Base-by-base conservation (phyloP, 2,888 invertebrate species). In the Stenurella melanura region DNA sequence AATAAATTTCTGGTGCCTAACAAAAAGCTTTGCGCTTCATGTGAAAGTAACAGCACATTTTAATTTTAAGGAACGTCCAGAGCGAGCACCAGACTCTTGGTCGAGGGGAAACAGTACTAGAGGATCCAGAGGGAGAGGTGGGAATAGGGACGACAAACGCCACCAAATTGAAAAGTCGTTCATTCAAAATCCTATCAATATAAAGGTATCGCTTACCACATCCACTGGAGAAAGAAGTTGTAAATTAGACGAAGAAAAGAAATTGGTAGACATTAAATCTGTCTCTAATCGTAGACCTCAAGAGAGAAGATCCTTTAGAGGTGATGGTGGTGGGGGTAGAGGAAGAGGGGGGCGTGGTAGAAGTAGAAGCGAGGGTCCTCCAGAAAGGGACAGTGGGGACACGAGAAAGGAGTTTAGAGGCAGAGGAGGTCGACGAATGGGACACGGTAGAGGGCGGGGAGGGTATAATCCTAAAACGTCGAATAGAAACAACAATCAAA, bases 221-320 rank as follows among this genome's bases (percentile, higher is more conserved):
- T 81, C 83, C 42, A 85, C 86, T 18, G 87, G 87, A 10, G 78
- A 83, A 73, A 82, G 87, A 63, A 87, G 79, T 75, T 87, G 83
- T 75, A 79, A 75, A 11, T 42, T 87, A 21, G 85, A 86, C 66
- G 76, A 71, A n/a, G 76, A 71, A n/a, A 79, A 81, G 11, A 82
- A 71, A 73, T 71, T 77, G 57, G 38, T 75, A 67, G 81, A 83
- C 50, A 80, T 85, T 5, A 82, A 80, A 67, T 83, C 82, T 74
- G 73, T 83, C 12, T 26, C 21, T 26, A 83, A 84, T 71, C 63
- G 79, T 58, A 64, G 68, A 63, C 56, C 26, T 1, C 18, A 67
- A n/a, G 67, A 75, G 34, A 18, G 30, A 9, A 72, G 75, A 11
- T 63, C 69, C n/a, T 54, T 42, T 30, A 56, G 38, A 58, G 66